A percentile compares a stretch with the other conserved stretches of the same genome.
phyloP scores from a whole-genome alignment of 2,797 vertebrate genomes.

The Gephyroberyx darwinii region DNA sequence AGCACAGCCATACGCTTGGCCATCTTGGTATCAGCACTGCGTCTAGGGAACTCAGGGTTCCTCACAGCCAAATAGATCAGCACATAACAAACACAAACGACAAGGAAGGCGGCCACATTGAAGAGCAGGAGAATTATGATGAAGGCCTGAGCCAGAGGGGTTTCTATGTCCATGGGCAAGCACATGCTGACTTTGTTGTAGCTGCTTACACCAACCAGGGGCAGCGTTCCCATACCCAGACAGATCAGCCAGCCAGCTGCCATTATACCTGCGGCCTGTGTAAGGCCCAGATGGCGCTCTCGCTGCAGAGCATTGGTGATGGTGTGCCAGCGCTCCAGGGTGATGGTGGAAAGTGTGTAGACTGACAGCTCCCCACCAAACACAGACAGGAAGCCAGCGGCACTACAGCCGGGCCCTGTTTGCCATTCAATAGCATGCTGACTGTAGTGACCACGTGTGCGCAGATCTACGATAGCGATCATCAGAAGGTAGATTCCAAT shows the following conservation, averaged over 20 bases:
- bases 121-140: slow-evolving; percentile 85
- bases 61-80: slow-evolving; percentile 88
- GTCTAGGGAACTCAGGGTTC: slow-evolving; percentile 83
- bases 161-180: slow-evolving; percentile 90
- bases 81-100: slow-evolving; percentile 88
- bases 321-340: slow-evolving; percentile 89
- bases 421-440: slow-evolving; percentile 92
- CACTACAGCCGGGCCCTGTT: slow-evolving; percentile 84
- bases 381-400: slow-evolving; percentile 88
- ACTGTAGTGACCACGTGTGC: slow-evolving; percentile 86
- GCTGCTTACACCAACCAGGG: slow-evolving; percentile 88
- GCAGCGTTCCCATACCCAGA: slow-evolving; percentile 79
- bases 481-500: slow-evolving; percentile 90
- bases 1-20: slow-evolving; percentile 91
- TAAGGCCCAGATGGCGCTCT: slow-evolving; percentile 82
- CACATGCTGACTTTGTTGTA: slow-evolving; percentile 93
- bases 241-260: slow-evolving; percentile 87
- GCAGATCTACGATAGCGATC: slow-evolving; percentile 85
- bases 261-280: slow-evolving; percentile 85
- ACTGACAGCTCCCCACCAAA: slow-evolving; percentile 90
- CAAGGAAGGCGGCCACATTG: slow-evolving; percentile 85
- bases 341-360: slow-evolving; percentile 88
- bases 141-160: slow-evolving; percentile 84
- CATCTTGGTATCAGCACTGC: slow-evolving; percentile 86
- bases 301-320: slow-evolving; percentile 88